Evolutionary conservation across 2,888 invertebrate genomes (phyloP), one percentile per base, ranked within the genome.

Genomic region (Sarcophaga carnaria): DNA sequence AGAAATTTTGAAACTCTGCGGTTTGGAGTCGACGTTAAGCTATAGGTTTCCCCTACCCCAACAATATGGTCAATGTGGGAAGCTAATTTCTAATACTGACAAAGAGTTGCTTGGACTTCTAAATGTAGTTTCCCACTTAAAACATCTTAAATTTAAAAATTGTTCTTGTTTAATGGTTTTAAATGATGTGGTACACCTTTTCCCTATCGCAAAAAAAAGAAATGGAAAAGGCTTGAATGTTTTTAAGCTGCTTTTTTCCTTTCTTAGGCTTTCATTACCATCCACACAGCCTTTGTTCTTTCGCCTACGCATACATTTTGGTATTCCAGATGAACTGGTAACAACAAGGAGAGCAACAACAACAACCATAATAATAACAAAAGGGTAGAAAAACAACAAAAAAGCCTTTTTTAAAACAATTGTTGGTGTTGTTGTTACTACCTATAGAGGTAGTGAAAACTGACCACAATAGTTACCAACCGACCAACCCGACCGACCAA

Each of bases 391-490:
- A 22, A 22, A 22, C 22, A 22, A 22, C 1, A 22, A 22, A 22
- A 37, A 37, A 37, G 1, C 10, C 37, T 0, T 37, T 27, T 72
- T 71, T 78, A 72, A 22, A 83, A 77, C 83, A 83, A 77, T 83
- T 78, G 77, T 72, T 71, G 22, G 22, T 62, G 22, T 62, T 62
- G n/a, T 27, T 75, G 8, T 59, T 77, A 22, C 22, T 25, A 27
- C 37, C 37, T 37, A 37, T 10, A 37, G 2, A 37, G 37, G 37
- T 37, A 47, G 60, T 62, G 72, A 83, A 72, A 78, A 59, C 77
- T 66, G 77, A 72, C 83, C 77, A 82, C 77, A 82, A 82, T 77
- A 14, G 82, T 77, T 76, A 25, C 62, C 37, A 78, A 66, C 60
- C 12, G 2, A 14, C 71, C 64, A 71, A 82, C 14, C 12, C 14